Percentiles rank a stretch among this genome's conserved stretches.
phyloP scores from a whole-genome alignment of 2,797 vertebrate genomes.

The Lutra lutra region DNA sequence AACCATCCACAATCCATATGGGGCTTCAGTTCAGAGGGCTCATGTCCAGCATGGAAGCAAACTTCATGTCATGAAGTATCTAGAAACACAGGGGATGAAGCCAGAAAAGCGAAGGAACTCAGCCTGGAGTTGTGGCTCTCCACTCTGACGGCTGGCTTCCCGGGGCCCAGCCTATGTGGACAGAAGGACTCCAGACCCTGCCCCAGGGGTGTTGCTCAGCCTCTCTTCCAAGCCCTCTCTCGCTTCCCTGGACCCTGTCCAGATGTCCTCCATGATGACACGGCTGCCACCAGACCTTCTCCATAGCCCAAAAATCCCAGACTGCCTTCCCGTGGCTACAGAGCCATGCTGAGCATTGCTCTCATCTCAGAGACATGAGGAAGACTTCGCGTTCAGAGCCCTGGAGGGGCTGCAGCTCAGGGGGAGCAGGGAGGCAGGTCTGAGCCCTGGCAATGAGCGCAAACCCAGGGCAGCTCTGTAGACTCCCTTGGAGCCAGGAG shows the following conservation, averaged over 20 bases:
- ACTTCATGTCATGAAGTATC: not conserved
- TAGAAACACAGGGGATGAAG: not conserved
- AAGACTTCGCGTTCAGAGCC: not conserved
- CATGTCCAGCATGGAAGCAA: not conserved
- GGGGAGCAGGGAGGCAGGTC: not conserved
- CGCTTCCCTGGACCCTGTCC: not conserved
- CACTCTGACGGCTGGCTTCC: not conserved
- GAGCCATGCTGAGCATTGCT: not conserved
- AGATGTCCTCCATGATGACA: not conserved
- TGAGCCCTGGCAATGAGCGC: not conserved
- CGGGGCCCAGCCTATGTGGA: not conserved
- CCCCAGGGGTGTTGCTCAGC: not conserved
- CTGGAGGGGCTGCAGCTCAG: not conserved
- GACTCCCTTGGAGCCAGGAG: not conserved
- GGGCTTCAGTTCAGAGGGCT: not conserved
- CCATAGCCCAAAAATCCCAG: not conserved
- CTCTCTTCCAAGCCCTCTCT: not conserved
- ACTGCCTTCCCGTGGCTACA: not conserved
- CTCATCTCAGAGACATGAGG: not conserved
- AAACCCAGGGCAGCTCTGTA: accelerated
- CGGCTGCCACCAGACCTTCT: not conserved
- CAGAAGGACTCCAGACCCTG: not conserved
- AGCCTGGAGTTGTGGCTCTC: not conserved
- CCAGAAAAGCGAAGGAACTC: not conserved
- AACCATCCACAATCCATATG: not conserved